Percentiles rank a stretch among this genome's conserved stretches.
Evolutionary conservation across 2,888 invertebrate genomes (phyloP).

Genomic region (Dyspetes luteomarginatus): DNA sequence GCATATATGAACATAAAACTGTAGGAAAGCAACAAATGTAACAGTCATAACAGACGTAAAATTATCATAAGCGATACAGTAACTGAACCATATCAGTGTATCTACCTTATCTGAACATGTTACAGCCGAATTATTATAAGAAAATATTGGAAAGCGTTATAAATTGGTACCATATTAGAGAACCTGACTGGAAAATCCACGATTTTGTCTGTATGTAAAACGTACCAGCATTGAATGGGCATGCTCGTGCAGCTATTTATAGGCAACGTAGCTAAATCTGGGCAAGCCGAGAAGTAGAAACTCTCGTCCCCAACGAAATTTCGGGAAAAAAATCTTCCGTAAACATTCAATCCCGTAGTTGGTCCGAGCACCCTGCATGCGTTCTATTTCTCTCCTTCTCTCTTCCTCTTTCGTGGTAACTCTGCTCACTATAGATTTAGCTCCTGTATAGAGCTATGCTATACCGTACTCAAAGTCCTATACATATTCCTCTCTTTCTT

Average conservation of each 20-base stretch:
- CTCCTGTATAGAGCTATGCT: conserved; percentile 19
- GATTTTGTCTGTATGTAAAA: not conserved
- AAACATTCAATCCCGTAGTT: conserved; percentile 69
- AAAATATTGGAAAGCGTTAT: no score
- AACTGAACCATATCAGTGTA: no score
- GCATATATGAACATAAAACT: no score
- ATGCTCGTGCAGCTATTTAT: no score
- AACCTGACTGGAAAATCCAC: no score
- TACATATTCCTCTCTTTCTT: conserved; percentile 60
- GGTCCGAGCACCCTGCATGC: conserved; percentile 52
- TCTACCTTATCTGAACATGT: no score
- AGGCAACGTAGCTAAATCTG: conserved; percentile 41
- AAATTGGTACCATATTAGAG: no score
- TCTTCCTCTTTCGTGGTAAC: conserved; percentile 17
- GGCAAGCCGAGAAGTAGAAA: conserved; percentile 45
- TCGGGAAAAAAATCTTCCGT: conserved; percentile 65
- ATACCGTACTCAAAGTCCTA: conserved; percentile 47
- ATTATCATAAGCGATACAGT: no score
- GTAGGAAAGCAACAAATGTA: no score
- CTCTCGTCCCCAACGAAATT: conserved; percentile 57
- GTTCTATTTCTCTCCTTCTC: conserved; percentile 23
- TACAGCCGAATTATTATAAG: no score
- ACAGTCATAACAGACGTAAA: no score
- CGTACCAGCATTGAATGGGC: no score
- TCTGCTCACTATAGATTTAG: conserved; percentile 17